These are phyloP conservation scores for Nemurella pictetii DNA, from an alignment of 2,888 invertebrate species.

Conservation along the genomic window DNA sequence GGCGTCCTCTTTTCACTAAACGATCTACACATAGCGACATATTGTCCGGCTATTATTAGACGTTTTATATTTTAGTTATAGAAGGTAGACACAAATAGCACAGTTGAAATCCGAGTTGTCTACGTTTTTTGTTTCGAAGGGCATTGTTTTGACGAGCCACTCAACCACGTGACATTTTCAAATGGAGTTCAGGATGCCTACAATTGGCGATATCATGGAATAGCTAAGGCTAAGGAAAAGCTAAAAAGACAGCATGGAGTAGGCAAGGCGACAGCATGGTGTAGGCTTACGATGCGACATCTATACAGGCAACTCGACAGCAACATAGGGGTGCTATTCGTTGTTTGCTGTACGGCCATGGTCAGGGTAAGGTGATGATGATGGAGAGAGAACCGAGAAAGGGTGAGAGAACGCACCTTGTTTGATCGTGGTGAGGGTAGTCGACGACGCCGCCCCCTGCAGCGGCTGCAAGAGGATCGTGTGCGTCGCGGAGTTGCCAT, in stretches of 20 bases:
- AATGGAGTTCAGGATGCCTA: not conserved
- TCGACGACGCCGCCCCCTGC: conserved; percentile 30
- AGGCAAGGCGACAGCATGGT: too few relatives aligned
- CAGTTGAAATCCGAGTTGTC: not conserved
- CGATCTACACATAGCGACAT: not conserved
- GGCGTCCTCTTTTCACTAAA: not conserved
- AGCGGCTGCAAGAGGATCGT: conserved; percentile 28
- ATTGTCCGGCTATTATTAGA: not conserved
- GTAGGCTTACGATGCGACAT: too few relatives aligned
- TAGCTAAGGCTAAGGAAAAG: not conserved
- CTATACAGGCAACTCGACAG: too few relatives aligned
- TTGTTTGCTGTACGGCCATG: too few relatives aligned
- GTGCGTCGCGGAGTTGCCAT: conserved; percentile 7
- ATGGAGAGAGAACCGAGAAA: not conserved
- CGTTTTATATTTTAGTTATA: not conserved
- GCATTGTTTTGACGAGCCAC: not conserved
- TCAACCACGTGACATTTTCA: not conserved
- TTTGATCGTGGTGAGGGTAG: conserved; percentile 29
- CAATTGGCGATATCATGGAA: not conserved
- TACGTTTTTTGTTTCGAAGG: not conserved
- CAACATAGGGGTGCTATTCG: too few relatives aligned
- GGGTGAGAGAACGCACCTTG: conserved; percentile 19
- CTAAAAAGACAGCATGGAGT: conserved; percentile 16
- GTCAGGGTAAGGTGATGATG: too few relatives aligned
- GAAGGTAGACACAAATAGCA: not conserved